Base-by-base conservation (phyloP, 2,888 invertebrate genomes). In the Ommatoiulus sabulosus region DNA sequence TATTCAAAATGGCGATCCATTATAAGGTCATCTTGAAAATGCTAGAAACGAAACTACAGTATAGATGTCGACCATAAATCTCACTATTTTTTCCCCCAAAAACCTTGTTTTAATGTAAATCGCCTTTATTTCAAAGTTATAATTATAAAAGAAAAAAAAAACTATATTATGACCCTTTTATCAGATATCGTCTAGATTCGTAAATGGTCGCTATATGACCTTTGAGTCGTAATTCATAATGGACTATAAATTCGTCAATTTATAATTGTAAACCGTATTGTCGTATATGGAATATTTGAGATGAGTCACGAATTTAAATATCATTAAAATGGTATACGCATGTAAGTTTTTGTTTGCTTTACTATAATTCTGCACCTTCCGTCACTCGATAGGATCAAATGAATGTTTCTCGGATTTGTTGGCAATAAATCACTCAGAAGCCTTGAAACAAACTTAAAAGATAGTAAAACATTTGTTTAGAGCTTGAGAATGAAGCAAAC, bases 221-320 rank as follows among this genome's bases (percentile, higher is more conserved):
- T 80, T 35, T 3, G 35, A 10, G 35, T 80, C 35, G 80, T 43
- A 80, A 80, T 80, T 24, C 24, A 24, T 24, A 20, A 8, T 8
- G 7, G 72, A 72, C 72, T 72, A 24, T 24, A 72, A 72, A 20
- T 72, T 63, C 72, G 10, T 72, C 15, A 15, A 35, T 80, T 2
- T 24, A 15, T 35, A 80, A 4, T 43, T 80, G 35, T 35, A 35
- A 80, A 80, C 3, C 20, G 20, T 20, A 20, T 8, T 80, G 35
- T 24, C 80, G 80, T 80, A 80, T 72, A 52, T 80, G 10, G 0
- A 20, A 35, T 43, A 35, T 8, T 35, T 35, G 80, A 80, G 15
- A 15, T 80, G 80, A 80, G 35, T 35, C 80, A 80, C 80, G 80
- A 35, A 43, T 80, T 80, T 80, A 35, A 24, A 80, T 35, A 80